phyloP scores from a whole-genome alignment of 2,797 vertebrate species.

The Sternotherus odoratus region DNA sequence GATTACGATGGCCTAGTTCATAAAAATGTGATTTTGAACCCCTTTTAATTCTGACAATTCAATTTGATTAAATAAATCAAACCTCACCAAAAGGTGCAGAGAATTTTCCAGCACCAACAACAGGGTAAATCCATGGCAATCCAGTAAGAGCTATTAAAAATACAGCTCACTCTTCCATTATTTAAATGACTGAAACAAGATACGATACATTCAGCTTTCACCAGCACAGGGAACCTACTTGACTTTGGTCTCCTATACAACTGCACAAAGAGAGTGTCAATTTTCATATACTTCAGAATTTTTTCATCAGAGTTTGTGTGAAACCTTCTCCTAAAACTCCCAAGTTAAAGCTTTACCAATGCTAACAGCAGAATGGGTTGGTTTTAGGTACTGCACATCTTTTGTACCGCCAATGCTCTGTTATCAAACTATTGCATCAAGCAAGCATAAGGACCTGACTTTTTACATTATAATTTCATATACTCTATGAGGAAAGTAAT shows the following conservation, averaged over 20 bases:
- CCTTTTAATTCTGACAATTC: neutral
- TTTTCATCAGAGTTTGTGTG: neutral
- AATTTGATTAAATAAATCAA: neutral
- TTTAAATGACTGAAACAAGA: neutral
- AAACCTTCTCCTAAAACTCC: neutral
- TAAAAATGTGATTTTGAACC: neutral
- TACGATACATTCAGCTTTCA: neutral
- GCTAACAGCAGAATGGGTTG: neutral
- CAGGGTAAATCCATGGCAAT: constrained; percentile 14
- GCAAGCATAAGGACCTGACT: neutral
- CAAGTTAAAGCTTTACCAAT: neutral
- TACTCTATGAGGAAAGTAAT: neutral
- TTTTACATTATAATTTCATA: neutral
- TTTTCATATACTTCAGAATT: neutral
- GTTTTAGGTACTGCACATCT: neutral
- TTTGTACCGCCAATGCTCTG: neutral
- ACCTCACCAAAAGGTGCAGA: neutral
- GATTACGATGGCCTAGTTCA: neutral
- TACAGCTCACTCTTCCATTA: neutral
- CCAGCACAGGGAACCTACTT: neutral
- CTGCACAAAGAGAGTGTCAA: neutral
- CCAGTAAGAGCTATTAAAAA: neutral
- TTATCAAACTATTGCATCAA: neutral
- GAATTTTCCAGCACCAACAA: neutral
- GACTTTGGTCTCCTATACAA: neutral